These are phyloP conservation scores for Catonia carolina DNA, from an alignment of 2,888 invertebrate species.

Conservation along the genomic window DNA sequence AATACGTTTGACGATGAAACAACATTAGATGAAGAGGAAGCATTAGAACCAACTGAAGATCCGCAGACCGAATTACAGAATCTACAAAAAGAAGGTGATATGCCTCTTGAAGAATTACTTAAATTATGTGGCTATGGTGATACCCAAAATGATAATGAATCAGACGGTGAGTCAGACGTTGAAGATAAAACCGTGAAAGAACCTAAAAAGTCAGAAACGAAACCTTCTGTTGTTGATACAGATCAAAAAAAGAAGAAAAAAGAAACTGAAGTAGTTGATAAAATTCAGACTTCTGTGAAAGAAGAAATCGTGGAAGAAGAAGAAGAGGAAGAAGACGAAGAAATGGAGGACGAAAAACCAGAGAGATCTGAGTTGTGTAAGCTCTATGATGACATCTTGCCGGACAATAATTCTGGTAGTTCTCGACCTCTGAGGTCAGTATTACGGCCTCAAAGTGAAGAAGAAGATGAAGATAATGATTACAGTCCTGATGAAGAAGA, in stretches of 20 bases:
- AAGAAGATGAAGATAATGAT: constrained; percentile 73
- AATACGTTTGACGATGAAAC: constrained; percentile 97
- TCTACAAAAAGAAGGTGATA: constrained; percentile 54
- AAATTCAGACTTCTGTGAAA: neutral
- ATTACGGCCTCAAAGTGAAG: constrained; percentile 62
- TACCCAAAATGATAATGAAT: neutral
- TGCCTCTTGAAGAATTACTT: constrained; percentile 8
- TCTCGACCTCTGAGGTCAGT: neutral
- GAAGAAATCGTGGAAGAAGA: neutral
- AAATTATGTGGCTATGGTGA: constrained; percentile 4
- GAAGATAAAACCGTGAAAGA: too few species aligned
- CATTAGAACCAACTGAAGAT: constrained; percentile 80
- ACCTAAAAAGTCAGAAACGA: too few species aligned
- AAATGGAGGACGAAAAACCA: constrained; percentile 15
- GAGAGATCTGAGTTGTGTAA: neutral
- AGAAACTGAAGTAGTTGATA: neutral
- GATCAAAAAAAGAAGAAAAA: neutral
- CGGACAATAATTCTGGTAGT: neutral
- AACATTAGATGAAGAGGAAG: constrained; percentile 95
- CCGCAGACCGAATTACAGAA: constrained; percentile 82
- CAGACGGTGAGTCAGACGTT: neutral
- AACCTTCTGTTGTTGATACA: too few species aligned
- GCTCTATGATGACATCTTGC: constrained; percentile 5
- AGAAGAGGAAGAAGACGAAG: constrained; percentile 5
- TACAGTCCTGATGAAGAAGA: constrained; percentile 81